phyloP scores from a whole-genome alignment of 2,888 invertebrate species.

The Amphipoea lucens region DNA sequence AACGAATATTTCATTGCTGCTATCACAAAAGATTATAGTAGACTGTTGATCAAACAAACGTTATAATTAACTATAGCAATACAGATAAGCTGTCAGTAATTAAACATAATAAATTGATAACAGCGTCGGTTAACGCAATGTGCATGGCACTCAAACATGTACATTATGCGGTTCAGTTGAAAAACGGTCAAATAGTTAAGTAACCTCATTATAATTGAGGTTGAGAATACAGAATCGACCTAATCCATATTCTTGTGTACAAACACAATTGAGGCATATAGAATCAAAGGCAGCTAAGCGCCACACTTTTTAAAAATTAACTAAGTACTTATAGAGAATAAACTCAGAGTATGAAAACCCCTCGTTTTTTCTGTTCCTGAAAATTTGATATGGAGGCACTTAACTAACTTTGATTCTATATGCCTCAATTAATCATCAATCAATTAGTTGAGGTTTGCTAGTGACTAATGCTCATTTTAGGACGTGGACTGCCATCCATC shows the following conservation, averaged over 20 bases:
- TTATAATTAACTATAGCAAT: neutral
- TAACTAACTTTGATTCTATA: no score
- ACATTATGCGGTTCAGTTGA: neutral
- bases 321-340: no score
- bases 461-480: neutral
- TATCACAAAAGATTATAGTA: neutral
- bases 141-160: neutral
- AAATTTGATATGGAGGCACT: no score
- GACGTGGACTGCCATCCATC: neutral
- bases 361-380: no score
- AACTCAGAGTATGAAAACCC: no score
- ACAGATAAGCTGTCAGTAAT: neutral
- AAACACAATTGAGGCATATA: no score
- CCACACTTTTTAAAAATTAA: no score
- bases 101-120: constrained; percentile 1
- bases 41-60: neutral
- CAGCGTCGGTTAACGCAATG: neutral
- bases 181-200: neutral
- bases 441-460: neutral
- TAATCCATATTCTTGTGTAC: constrained; percentile 4
- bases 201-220: constrained; percentile 7
- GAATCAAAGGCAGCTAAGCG: no score
- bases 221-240: constrained; percentile 4
- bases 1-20: neutral
- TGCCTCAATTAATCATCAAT: no score